These are phyloP conservation scores for Neopipo cinnamomea DNA, from an alignment of 2,113 vertebrate genomes.

Conservation along the genomic window DNA sequence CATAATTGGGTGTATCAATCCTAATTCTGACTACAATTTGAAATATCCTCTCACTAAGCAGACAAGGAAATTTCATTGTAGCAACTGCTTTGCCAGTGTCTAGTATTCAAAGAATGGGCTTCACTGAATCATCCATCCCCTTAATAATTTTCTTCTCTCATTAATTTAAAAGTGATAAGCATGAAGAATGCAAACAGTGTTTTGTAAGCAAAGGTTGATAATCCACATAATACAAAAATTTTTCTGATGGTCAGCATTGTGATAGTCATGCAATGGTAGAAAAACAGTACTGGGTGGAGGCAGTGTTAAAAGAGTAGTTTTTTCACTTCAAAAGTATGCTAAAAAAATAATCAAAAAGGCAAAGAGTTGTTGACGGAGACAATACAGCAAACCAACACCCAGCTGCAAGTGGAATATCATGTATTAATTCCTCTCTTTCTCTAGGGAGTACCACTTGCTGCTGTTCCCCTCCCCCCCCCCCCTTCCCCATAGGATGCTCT, in stretches of 20 bases:
- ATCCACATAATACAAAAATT: background rate
- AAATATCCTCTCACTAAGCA: background rate
- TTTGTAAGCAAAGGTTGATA: background rate
- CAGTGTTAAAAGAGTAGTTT: background rate
- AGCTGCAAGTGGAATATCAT: background rate
- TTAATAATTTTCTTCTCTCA: background rate
- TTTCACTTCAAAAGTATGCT: background rate
- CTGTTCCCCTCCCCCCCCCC: background rate
- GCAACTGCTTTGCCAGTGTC: slow-evolving; percentile 32
- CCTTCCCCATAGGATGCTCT: background rate
- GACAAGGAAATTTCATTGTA: background rate
- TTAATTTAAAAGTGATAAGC: background rate
- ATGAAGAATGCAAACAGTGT: background rate
- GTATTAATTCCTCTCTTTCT: background rate
- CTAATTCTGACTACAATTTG: slow-evolving; percentile 44
- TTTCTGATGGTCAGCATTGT: background rate
- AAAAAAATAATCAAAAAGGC: background rate
- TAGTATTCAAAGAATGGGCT: background rate
- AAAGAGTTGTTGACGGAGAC: background rate
- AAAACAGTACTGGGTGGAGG: background rate
- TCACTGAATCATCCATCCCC: background rate
- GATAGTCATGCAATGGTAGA: background rate
- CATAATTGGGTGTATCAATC: background rate
- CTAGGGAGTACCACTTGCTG: background rate
- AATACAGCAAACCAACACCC: background rate